Evolutionary conservation across 2,888 invertebrate genomes (phyloP).

Genomic region (Sinohyriopsis cumingii): DNA sequence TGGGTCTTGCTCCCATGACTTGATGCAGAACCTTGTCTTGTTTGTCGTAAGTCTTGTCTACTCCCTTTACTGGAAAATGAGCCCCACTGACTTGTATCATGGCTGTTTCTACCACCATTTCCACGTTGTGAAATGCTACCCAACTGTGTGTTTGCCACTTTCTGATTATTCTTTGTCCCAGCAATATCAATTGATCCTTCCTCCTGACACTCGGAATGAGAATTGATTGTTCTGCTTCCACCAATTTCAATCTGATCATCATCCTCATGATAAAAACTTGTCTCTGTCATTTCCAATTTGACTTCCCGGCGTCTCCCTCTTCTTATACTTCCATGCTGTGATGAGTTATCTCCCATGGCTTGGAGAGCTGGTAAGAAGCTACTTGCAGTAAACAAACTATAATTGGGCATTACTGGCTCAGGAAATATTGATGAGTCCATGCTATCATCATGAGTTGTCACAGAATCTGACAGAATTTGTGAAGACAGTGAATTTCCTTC

Average conservation of each 20-base stretch:
- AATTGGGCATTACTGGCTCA: slow-evolving; percentile 42
- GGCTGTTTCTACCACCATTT: slow-evolving; percentile 8
- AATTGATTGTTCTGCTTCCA: slow-evolving; percentile 28
- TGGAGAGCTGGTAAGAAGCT: slow-evolving; percentile 16
- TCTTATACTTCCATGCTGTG: slow-evolving; percentile 36
- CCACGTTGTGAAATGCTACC: slow-evolving; percentile 19
- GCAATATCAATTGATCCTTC: slow-evolving; percentile 21
- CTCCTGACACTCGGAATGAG: slow-evolving; percentile 29
- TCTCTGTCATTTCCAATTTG: slow-evolving; percentile 44
- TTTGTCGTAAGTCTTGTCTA: no score
- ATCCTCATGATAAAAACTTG: slow-evolving; percentile 42
- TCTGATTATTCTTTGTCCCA: slow-evolving; percentile 26
- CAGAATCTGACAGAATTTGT: slow-evolving; percentile 34
- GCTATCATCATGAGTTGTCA: slow-evolving; percentile 33
- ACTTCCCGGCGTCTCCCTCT: slow-evolving; percentile 35
- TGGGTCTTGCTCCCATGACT: slow-evolving; percentile 31
- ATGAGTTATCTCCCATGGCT: slow-evolving; percentile 23
- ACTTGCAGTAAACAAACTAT: slow-evolving; percentile 57
- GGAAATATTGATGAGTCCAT: slow-evolving; percentile 40
- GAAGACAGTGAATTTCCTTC: slow-evolving; percentile 38
- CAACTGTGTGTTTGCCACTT: slow-evolving; percentile 25
- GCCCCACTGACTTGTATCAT: slow-evolving; percentile 26
- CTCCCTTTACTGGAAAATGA: slow-evolving; percentile 22
- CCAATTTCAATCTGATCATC: slow-evolving; percentile 38
- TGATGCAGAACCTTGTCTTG: slow-evolving; percentile 31